Base-by-base conservation (phyloP, 1,140 invertebrate genomes). In the Ephestia elutella region DNA sequence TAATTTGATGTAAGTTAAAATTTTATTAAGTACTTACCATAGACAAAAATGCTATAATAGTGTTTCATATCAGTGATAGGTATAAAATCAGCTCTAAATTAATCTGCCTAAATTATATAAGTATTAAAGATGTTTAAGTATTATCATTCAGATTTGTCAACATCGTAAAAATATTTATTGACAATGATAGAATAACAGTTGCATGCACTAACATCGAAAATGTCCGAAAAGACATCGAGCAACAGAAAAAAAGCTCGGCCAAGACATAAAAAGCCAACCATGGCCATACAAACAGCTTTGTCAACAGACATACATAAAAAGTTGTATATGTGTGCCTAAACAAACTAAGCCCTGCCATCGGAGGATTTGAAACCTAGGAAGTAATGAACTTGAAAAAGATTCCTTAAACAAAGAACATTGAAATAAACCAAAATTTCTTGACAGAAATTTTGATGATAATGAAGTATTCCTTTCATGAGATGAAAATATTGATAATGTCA, bases 251-350 rank as follows among this genome's bases (percentile, higher is more conserved):
- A 87, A 87, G 85, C 85, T 76, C 65, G 73, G 82, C 82, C 81
- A 87, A 84, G 80, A 84, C 82, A 87, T 74, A 82, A 86, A 75
- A 87, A 86, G 80, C 79, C 68, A 73, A 67, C 57, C 71, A 76
- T 71, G 75, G 80, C 85, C 71, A 83, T 73, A 66, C 67, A 73
- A 73, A 73, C 62, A 75, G 70, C 68, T 67, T 57, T 68, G 60
- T 63, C 62, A 60, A 56, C 13, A 57, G n/a, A 59, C 49, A 61
- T 68, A 66, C 19, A 49, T 18, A 59, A 61, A 65, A 65, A 68
- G 59, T 58, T 35, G 56, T 65, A 54, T 65, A 50, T 68, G 44
- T 54, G 25, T 58, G 44, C 59, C 54, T 60, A 62, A 72, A 72
- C 62, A 58, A 60, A 68, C 82, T 86, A 86, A 83, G 82, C 79